Percentiles rank a stretch among this genome's conserved stretches.
Conservation (phyloP, 2,113 vertebrate genomes). For the Chionodraco myersi region DNA sequence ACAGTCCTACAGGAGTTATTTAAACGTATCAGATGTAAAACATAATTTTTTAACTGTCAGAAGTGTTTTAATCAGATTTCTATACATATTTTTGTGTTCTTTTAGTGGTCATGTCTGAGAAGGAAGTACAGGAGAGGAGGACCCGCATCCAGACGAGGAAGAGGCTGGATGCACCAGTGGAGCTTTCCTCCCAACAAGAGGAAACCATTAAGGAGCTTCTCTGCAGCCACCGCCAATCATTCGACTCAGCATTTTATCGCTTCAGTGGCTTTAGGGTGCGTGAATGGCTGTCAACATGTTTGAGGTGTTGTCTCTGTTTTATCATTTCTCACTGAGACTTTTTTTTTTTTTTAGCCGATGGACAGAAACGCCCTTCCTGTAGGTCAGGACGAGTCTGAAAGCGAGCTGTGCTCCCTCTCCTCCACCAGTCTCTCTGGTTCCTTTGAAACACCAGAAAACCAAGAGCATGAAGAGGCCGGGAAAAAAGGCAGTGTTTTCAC, state of each 20-base stretch:
- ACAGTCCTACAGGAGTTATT: too few relatives aligned
- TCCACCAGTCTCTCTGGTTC: neutral
- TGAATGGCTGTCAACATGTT: neutral
- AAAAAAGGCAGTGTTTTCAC: slow-evolving; percentile 37
- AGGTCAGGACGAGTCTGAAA: neutral
- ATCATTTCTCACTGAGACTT: neutral
- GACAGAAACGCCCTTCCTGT: slow-evolving; percentile 49
- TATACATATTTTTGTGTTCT: neutral
- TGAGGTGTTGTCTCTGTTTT: neutral
- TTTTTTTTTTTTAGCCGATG: slow-evolving; percentile 49
- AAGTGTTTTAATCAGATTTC: neutral
- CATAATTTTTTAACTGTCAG: too few relatives aligned
- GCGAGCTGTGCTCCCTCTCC: neutral
- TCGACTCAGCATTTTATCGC: slow-evolving; percentile 56
- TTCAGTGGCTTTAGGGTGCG: slow-evolving; percentile 65
- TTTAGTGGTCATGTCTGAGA: slow-evolving; percentile 69
- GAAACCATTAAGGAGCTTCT: slow-evolving; percentile 53
- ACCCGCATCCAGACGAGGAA: slow-evolving; percentile 52
- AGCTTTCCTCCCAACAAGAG: slow-evolving; percentile 54
- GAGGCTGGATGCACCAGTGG: neutral
- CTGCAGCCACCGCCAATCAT: slow-evolving; percentile 48
- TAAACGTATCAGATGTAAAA: too few relatives aligned
- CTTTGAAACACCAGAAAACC: slow-evolving; percentile 7
- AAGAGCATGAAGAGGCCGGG: neutral
- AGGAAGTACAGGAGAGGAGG: slow-evolving; percentile 53